Conservation (phyloP, 2,888 invertebrate species). For the Cephus nigrinus region DNA sequence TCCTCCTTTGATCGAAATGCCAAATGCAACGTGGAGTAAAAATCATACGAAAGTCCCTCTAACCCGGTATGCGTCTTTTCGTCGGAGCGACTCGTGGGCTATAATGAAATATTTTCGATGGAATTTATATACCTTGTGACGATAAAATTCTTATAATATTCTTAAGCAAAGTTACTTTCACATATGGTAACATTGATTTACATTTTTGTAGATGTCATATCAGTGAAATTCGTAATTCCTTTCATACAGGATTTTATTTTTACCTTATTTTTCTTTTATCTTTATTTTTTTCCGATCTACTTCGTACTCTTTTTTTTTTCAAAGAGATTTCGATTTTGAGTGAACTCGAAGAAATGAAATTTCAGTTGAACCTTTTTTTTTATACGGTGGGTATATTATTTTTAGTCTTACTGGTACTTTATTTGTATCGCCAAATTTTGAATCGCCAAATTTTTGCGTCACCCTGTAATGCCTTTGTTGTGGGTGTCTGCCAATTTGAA, state of each 20-base stretch:
- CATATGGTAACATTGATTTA: constrained; percentile 22
- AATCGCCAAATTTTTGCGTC: too few species aligned
- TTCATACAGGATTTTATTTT: neutral
- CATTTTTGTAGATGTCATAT: constrained; percentile 19
- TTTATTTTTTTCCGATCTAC: neutral
- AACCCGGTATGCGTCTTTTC: neutral
- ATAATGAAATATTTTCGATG: constrained; percentile 54
- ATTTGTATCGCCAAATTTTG: too few species aligned
- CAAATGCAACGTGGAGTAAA: neutral
- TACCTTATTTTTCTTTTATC: too few species aligned
- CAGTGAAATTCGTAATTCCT: constrained; percentile 42
- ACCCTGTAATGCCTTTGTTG: too few species aligned
- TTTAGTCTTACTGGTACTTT: neutral
- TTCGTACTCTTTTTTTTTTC: neutral
- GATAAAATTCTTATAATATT: too few species aligned
- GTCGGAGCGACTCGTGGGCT: constrained; percentile 26
- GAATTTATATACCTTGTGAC: constrained; percentile 42
- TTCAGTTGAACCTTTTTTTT: too few species aligned
- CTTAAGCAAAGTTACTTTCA: neutral
- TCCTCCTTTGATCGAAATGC: too few species aligned
- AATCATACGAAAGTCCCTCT: neutral
- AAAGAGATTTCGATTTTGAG: neutral
- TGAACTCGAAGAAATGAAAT: too few species aligned
- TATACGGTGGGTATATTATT: too few species aligned
- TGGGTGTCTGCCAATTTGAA: too few species aligned